Percentiles rank a stretch among this genome's conserved stretches.
These are phyloP conservation scores for Amniataba percoides DNA, from an alignment of 2,797 vertebrate species.

Conservation along the genomic window DNA sequence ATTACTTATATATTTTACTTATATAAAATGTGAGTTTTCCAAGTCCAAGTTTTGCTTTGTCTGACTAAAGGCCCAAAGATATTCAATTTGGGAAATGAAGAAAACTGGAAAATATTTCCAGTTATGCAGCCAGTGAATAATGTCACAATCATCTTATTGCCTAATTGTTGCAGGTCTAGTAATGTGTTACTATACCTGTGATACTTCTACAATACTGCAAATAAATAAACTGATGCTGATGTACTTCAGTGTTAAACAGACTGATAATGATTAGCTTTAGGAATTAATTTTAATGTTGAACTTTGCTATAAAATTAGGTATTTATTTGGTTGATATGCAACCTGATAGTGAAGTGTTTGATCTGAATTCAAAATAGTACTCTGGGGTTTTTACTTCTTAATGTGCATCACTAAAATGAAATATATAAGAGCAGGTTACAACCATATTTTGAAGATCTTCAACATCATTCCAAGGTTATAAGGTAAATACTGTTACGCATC, in stretches of 20 bases:
- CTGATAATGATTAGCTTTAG: conserved; percentile 22
- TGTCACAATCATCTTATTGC: no score
- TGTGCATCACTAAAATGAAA: conserved; percentile 20
- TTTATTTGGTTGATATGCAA: conserved; percentile 7
- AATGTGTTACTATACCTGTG: not conserved
- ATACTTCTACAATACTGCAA: not conserved
- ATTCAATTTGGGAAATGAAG: not conserved
- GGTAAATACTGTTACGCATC: conserved; percentile 5
- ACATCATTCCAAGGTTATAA: not conserved
- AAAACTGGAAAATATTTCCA: not conserved
- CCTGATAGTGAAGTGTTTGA: conserved; percentile 19
- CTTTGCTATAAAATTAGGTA: not conserved
- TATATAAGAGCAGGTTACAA: not conserved
- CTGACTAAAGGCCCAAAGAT: not conserved
- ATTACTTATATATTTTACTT: no score
- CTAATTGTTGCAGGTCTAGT: not conserved
- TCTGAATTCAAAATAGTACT: conserved; percentile 44
- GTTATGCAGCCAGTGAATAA: not conserved
- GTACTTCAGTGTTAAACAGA: not conserved
- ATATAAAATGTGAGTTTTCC: not conserved
- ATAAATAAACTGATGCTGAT: conserved; percentile 22
- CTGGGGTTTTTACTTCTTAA: conserved; percentile 28
- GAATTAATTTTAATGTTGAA: conserved; percentile 47
- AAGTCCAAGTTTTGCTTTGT: not conserved
- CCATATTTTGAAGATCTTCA: conserved; percentile 1